Evolutionary conservation across 2,113 vertebrate species (phyloP).

Genomic region (Anolis sagrei): DNA sequence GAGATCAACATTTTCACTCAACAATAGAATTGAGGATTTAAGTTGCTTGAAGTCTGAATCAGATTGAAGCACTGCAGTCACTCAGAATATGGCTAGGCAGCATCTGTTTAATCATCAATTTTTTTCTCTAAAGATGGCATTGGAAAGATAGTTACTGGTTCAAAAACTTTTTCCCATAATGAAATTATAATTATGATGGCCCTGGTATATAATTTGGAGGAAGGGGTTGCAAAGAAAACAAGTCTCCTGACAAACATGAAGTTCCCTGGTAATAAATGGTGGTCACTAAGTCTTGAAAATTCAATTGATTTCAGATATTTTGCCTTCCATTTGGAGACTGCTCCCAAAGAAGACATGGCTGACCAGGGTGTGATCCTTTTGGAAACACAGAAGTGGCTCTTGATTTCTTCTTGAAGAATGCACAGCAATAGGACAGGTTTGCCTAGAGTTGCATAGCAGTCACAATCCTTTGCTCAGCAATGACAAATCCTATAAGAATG

Average conservation of each 20-base stretch:
- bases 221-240: neutral
- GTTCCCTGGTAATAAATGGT: neutral
- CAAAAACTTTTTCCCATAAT: neutral
- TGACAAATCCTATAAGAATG: no score
- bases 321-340: neutral
- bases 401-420: neutral
- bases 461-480: neutral
- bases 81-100: constrained; percentile 11
- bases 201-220: neutral
- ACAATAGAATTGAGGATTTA: constrained; percentile 12
- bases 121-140: constrained; percentile 39
- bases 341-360: neutral
- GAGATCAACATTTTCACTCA: constrained; percentile 34
- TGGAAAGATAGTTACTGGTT: constrained; percentile 25
- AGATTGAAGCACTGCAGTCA: constrained; percentile 32
- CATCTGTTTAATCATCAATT: constrained; percentile 21
- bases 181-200: constrained; percentile 3
- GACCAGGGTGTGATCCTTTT: neutral
- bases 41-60: constrained; percentile 12
- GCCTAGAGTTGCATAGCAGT: neutral
- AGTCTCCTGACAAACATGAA: neutral
- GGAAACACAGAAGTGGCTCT: neutral
- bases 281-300: neutral
- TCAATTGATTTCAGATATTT: constrained; percentile 4
- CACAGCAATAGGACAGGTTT: neutral